These are phyloP conservation scores for Amiota communis DNA, from an alignment of 2,888 invertebrate genomes.

Conservation along the genomic window DNA sequence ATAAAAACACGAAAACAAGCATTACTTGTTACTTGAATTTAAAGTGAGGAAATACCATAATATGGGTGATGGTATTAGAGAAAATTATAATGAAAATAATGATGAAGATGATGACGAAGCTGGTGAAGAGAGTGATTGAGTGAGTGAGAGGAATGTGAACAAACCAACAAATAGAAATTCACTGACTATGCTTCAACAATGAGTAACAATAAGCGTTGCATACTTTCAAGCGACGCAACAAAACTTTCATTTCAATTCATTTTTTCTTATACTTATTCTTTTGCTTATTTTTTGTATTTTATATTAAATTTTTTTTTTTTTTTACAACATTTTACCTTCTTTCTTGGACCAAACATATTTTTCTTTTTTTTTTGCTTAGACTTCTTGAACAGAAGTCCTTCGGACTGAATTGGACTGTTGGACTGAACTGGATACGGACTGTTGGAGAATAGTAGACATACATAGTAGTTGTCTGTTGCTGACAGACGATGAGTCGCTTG, in stretches of 20 bases:
- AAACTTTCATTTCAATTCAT: neutral
- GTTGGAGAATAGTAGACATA: no score
- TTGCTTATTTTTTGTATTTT: constrained; percentile 37
- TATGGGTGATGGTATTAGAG: no score
- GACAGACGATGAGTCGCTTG: constrained; percentile 25
- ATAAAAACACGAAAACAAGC: constrained; percentile 48
- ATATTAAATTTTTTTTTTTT: neutral
- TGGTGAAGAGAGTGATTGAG: neutral
- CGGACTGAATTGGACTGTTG: constrained; percentile 27
- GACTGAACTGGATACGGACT: no score
- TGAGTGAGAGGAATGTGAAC: neutral
- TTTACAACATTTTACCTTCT: neutral
- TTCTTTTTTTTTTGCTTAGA: constrained; percentile 2
- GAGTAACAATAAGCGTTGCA: constrained; percentile 19
- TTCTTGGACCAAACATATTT: neutral
- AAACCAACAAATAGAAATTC: neutral
- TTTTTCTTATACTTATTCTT: constrained; percentile 27
- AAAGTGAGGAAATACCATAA: no score
- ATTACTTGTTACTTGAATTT: no score
- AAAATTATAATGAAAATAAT: neutral
- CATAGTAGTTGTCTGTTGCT: constrained; percentile 24
- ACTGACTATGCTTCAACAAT: constrained; percentile 3
- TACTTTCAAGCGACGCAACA: constrained; percentile 24
- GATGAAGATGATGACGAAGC: no score
- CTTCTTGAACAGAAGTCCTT: constrained; percentile 29